phyloP scores from a whole-genome alignment of 2,797 vertebrate species.

The Antennarius maculatus region DNA sequence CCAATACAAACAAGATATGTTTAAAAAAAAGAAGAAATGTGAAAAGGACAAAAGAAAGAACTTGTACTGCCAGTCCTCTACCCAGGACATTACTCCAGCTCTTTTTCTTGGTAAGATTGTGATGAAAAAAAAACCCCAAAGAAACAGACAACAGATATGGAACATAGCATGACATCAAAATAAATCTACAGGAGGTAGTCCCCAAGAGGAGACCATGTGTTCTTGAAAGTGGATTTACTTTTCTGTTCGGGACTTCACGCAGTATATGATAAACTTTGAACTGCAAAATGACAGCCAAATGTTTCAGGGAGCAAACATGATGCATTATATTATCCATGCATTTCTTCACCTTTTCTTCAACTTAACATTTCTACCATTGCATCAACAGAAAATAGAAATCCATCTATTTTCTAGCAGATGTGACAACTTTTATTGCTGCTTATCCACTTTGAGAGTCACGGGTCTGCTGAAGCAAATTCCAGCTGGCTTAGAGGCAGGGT shows the following conservation, averaged over 20 bases:
- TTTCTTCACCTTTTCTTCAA: too few relatives aligned
- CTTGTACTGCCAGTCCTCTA: not conserved
- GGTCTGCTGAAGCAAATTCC: too few relatives aligned
- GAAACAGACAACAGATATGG: too few relatives aligned
- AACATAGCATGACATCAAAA: not conserved
- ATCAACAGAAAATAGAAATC: too few relatives aligned
- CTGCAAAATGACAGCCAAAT: not conserved
- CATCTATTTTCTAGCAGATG: too few relatives aligned
- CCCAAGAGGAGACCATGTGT: not conserved
- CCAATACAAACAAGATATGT: not conserved
- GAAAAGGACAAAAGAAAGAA: not conserved
- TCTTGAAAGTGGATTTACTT: slow-evolving; percentile 14
- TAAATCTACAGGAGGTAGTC: not conserved
- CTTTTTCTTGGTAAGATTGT: not conserved
- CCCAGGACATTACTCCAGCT: not conserved
- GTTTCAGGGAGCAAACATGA: too few relatives aligned
- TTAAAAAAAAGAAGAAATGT: not conserved
- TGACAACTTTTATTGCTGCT: too few relatives aligned
- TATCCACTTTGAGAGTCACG: too few relatives aligned
- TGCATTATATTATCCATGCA: too few relatives aligned
- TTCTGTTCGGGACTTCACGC: not conserved
- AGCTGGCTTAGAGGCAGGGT: too few relatives aligned
- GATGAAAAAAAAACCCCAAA: not conserved
- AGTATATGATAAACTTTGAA: not conserved
- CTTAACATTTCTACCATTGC: too few relatives aligned